These are phyloP conservation scores for Lamellibrachia luymesi DNA, from an alignment of 1,140 invertebrate genomes.

Conservation along the genomic window DNA sequence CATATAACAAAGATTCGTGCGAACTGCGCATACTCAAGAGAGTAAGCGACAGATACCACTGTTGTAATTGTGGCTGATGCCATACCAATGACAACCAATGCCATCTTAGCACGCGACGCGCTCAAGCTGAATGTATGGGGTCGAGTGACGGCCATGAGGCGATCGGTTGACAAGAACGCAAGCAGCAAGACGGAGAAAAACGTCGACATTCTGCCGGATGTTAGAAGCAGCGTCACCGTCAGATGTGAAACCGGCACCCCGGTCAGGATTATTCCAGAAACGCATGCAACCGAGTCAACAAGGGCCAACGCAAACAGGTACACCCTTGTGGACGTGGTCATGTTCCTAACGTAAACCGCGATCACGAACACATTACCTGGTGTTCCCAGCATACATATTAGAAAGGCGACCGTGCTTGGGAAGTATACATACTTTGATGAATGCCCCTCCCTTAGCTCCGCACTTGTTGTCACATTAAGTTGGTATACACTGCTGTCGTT, in stretches of 20 bases:
- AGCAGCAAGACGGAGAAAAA: background rate
- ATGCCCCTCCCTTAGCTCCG: background rate
- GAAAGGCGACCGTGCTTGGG: background rate
- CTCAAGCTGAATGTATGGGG: background rate
- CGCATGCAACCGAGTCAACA: background rate
- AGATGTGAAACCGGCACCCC: background rate
- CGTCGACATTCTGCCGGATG: background rate
- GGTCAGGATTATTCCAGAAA: background rate
- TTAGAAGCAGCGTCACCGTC: background rate
- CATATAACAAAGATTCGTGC: background rate
- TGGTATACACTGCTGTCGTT: background rate
- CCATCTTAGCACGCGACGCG: background rate
- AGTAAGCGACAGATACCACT: background rate
- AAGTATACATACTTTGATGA: background rate
- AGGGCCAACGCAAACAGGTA: background rate
- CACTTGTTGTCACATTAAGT: background rate
- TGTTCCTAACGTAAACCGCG: background rate
- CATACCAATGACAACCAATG: background rate
- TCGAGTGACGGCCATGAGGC: background rate
- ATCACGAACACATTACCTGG: background rate
- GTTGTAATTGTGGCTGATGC: background rate
- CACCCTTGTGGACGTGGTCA: background rate
- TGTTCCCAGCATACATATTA: background rate
- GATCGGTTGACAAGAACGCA: background rate
- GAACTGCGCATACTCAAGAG: background rate